phyloP scores from a whole-genome alignment of 2,113 vertebrate species.

The Hoplias malabaricus region DNA sequence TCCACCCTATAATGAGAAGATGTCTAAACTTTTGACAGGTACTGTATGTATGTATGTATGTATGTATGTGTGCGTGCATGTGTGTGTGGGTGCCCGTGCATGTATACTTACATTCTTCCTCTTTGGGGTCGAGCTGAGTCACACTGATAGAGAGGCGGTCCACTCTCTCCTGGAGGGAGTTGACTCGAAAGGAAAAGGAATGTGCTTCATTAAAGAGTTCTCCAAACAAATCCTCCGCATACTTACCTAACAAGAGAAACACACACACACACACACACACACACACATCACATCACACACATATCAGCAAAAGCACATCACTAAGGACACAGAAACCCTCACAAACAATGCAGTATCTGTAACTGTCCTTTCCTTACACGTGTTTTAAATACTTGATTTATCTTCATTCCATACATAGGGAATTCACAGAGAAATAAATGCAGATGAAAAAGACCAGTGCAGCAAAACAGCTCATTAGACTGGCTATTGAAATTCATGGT shows the following conservation, averaged over 20 bases:
- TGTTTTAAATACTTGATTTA: neutral
- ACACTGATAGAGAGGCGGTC: conserved; percentile 97
- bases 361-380: neutral
- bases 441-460: neutral
- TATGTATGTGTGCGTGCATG: conserved; percentile 7
- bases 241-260: conserved; percentile 84
- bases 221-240: conserved; percentile 98
- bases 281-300: conserved; percentile 18
- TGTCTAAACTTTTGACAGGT: too few species aligned
- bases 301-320: neutral
- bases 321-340: conserved; percentile 8
- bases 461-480: neutral
- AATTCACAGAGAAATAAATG: neutral
- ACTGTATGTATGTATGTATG: too few species aligned
- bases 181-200: conserved; percentile 96
- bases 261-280: conserved; percentile 46
- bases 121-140: conserved; percentile 97
- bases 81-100: conserved; percentile 14
- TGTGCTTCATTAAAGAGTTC: conserved; percentile 98
- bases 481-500: neutral
- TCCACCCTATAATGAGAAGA: too few species aligned
- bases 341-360: neutral
- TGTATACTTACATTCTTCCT: conserved; percentile 90
- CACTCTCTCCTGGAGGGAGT: conserved; percentile 97
- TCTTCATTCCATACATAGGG: neutral